These are phyloP conservation scores for Acleris cristana DNA, from an alignment of 2,888 invertebrate genomes.

Conservation along the genomic window DNA sequence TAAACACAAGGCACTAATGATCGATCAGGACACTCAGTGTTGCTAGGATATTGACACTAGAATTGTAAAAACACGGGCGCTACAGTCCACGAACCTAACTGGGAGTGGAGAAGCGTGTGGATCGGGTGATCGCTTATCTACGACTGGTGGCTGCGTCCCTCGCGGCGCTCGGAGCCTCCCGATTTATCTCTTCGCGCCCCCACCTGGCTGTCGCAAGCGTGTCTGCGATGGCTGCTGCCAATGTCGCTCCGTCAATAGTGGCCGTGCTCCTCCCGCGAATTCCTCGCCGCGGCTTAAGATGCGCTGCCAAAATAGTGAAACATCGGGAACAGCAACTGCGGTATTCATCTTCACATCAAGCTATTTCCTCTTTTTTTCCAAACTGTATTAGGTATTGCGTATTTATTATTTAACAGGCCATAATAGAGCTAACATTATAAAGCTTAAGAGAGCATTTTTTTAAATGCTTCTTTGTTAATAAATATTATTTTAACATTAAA, in stretches of 20 bases:
- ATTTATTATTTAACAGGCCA: not conserved
- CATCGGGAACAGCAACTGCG: not conserved
- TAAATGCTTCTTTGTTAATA: no score
- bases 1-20: constrained; percentile 24
- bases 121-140: constrained; percentile 74
- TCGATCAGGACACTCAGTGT: constrained; percentile 2
- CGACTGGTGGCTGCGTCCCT: constrained; percentile 68
- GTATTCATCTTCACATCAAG: not conserved
- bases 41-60: constrained; percentile 10
- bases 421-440: not conserved
- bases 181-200: constrained; percentile 79
- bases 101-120: constrained; percentile 74
- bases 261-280: constrained; percentile 72
- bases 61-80: constrained; percentile 36
- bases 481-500: no score
- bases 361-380: not conserved
- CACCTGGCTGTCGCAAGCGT: constrained; percentile 75
- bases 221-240: constrained; percentile 65
- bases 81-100: constrained; percentile 66
- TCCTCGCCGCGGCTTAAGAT: constrained; percentile 61
- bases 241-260: constrained; percentile 80
- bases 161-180: constrained; percentile 70
- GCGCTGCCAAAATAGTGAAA: constrained; percentile 69
- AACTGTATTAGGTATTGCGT: not conserved
- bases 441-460: not conserved